Conservation (phyloP, 1,140 invertebrate genomes). For the Hylaeus volcanicus region DNA sequence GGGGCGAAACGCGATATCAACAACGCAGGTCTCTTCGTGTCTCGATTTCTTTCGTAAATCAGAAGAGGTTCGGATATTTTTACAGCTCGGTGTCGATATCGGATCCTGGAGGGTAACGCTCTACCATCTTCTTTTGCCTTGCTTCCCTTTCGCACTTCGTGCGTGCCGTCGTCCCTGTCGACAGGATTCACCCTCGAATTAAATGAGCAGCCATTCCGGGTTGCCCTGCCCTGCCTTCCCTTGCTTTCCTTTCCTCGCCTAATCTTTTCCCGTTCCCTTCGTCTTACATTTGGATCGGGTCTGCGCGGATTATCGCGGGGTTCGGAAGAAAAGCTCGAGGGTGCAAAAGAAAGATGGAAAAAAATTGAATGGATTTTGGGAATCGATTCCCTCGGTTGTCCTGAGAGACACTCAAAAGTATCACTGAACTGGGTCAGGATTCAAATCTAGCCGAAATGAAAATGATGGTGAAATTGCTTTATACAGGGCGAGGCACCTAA, state of each 20-base stretch:
- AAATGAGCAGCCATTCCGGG: conserved; percentile 65
- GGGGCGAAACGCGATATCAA: conserved; percentile 48
- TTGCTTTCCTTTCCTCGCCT: background rate
- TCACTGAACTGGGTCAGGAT: conserved; percentile 27
- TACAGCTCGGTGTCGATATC: conserved; percentile 67
- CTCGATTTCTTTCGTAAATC: conserved; percentile 67
- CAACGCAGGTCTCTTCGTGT: conserved; percentile 35
- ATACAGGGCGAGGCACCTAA: too few relatives aligned
- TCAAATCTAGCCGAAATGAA: background rate
- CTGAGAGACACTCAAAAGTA: background rate
- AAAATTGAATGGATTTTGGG: conserved; percentile 39
- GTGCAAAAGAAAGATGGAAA: background rate
- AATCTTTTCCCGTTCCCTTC: background rate
- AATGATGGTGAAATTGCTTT: background rate
- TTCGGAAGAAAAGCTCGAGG: conserved; percentile 36
- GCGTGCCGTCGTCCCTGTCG: conserved; percentile 21
- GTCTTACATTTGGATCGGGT: background rate
- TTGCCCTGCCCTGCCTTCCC: conserved; percentile 2
- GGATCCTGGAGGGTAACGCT: conserved; percentile 48
- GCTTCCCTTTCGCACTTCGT: conserved; percentile 33
- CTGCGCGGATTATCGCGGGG: background rate
- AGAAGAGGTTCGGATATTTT: conserved; percentile 64
- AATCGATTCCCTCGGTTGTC: background rate
- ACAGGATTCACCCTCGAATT: conserved; percentile 63
- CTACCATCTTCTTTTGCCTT: conserved; percentile 15